Conservation (phyloP, 2,888 invertebrate genomes). For the Seira ritae region DNA sequence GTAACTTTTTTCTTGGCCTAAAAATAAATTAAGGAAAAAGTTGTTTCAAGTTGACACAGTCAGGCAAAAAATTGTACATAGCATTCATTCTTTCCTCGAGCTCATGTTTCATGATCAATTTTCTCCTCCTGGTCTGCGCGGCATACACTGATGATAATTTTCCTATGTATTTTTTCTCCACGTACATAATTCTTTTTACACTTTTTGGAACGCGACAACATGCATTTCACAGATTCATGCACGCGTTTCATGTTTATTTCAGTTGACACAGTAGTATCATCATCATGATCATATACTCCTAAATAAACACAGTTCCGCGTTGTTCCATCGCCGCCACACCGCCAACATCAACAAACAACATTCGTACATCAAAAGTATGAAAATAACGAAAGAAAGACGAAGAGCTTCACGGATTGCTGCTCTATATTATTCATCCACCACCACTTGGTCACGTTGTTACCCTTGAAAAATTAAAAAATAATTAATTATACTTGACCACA, state of each 20-base stretch:
- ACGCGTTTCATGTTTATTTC: background rate
- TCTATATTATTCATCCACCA: too few relatives aligned
- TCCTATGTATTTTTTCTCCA: background rate
- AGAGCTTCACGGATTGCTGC: too few relatives aligned
- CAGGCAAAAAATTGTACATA: background rate
- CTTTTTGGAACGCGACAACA: background rate
- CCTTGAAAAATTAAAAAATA: conserved; percentile 58
- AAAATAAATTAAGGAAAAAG: conserved; percentile 43
- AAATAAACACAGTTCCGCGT: background rate
- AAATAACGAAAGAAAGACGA: too few relatives aligned
- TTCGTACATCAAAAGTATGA: background rate
- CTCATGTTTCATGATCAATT: conserved; percentile 40
- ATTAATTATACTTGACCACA: conserved; percentile 49
- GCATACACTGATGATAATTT: background rate
- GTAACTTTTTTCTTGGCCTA: conserved; percentile 38
- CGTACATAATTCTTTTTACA: background rate
- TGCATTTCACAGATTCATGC: background rate
- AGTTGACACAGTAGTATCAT: background rate
- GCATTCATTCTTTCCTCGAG: background rate
- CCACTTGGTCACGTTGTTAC: conserved; percentile 15
- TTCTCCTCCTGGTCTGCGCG: too few relatives aligned
- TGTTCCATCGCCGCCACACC: background rate
- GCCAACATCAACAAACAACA: background rate
- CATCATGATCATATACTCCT: background rate
- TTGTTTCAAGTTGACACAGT: background rate